phyloP scores from a whole-genome alignment of 2,113 vertebrate species.

The Urocolius indicus region DNA sequence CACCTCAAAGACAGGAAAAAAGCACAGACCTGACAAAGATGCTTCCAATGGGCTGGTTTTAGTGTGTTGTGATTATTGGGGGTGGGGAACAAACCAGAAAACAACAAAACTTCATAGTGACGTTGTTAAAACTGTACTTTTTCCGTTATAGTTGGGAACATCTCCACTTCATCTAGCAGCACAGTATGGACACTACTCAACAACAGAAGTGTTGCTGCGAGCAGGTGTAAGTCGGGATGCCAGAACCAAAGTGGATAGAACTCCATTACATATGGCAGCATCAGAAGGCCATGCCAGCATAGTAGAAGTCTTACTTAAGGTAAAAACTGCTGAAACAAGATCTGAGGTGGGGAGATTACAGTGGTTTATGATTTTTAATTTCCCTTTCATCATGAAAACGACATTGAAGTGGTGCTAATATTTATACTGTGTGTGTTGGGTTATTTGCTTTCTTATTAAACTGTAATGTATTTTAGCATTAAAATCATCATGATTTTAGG shows the following conservation, averaged over 20 bases:
- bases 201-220: conserved; percentile 87
- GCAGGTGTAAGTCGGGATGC: conserved; percentile 90
- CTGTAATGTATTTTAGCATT: background rate
- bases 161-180: conserved; percentile 90
- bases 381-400: background rate
- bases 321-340: conserved; percentile 26
- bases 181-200: conserved; percentile 89
- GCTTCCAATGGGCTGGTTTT: background rate
- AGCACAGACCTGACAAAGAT: background rate
- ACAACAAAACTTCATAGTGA: background rate
- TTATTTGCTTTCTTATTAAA: background rate
- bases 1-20: background rate
- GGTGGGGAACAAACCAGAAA: too few relatives aligned
- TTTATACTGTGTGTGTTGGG: background rate
- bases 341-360: background rate
- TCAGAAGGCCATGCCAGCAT: conserved; percentile 89
- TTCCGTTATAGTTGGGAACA: conserved; percentile 80
- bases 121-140: background rate
- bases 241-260: conserved; percentile 90
- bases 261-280: conserved; percentile 88
- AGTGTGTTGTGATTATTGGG: background rate
- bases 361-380: background rate
- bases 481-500: background rate
- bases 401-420: background rate
- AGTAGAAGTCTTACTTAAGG: conserved; percentile 90